phyloP scores from a whole-genome alignment of 2,888 invertebrate species.

The Deilephila elpenor region DNA sequence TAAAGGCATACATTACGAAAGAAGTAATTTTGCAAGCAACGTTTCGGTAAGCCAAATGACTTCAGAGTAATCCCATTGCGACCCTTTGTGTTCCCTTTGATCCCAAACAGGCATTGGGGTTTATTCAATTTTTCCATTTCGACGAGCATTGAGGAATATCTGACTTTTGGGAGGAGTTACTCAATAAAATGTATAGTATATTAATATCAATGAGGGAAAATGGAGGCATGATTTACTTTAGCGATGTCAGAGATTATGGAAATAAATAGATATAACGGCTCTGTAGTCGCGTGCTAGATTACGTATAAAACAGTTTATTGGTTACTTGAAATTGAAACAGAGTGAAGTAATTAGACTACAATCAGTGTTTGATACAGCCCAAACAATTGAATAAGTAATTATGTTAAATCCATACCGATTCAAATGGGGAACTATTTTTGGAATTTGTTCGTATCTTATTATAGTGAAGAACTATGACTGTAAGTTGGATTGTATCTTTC shows the following conservation, averaged over 20 bases:
- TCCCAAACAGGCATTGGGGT: conserved; percentile 14
- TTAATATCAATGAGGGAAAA: not conserved
- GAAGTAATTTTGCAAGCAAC: conserved; percentile 4
- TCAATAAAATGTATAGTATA: not conserved
- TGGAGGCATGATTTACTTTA: not conserved
- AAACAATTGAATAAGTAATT: too few relatives aligned
- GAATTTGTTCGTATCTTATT: too few relatives aligned
- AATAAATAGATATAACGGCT: not conserved
- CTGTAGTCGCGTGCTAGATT: too few relatives aligned
- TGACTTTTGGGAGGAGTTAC: conserved; percentile 1
- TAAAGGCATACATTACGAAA: not conserved
- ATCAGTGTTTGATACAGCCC: too few relatives aligned
- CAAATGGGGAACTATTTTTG: too few relatives aligned
- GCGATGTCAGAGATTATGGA: not conserved
- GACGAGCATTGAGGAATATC: conserved; percentile 7
- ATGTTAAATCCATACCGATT: too few relatives aligned
- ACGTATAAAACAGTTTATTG: too few relatives aligned
- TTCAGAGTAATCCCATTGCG: not conserved
- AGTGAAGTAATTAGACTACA: too few relatives aligned
- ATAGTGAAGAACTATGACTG: too few relatives aligned
- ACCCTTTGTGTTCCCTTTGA: conserved; percentile 17
- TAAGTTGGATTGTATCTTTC: too few relatives aligned
- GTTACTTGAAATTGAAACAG: too few relatives aligned
- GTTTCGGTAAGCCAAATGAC: conserved; percentile 10
- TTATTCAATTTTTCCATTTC: conserved; percentile 23